Base-by-base conservation (phyloP, 2,113 vertebrate genomes). In the Ciconia maguari region DNA sequence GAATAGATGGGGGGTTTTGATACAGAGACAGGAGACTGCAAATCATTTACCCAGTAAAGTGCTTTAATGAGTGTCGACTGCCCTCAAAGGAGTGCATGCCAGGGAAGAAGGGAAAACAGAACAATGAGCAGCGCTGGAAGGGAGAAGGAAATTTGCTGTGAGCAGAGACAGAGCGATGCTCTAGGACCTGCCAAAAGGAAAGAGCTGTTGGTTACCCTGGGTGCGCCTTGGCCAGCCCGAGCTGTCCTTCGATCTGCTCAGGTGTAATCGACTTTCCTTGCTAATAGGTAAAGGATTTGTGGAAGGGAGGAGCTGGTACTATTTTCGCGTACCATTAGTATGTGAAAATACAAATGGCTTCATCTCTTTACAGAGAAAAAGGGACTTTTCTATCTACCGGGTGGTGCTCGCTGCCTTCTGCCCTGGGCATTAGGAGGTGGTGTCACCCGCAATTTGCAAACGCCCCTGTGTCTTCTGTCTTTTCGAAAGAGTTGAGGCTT, bases 1-100 rank as follows among this genome's bases (percentile, higher is more conserved):
- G 34, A 70, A 70, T 79, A 76, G 89, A 65, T 90, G 64, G 65
- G 51, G 48, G 36, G 48, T 3, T 21, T 87, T 79, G 90, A 77
- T 68, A 58, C 27, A 24, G 90, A 85, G 87, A 42, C 27, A 22
- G 74, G 76, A 91, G 70, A 41, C 25, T 90, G 79, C 74, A 83
- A 90, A 96, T 87, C 87, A 75, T 83, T 95, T 77, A 68, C 48
- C 89, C 76, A 52, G 60, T 78, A 71, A 94, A 95, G 78, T 13
- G 75, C 75, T 91, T 79, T 90, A 84, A 92, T 82, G 87, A 92
- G 46, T 3, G 0, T 48, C 49, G 13, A 66, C 78, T 79, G 87
- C 68, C 92, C 93, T 83, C 71, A 4, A 15, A 84, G 89, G 91
- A 90, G 49, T 11, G 68, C 71, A 65, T 88, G 41, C 62, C 65